Percentiles rank a stretch among this genome's conserved stretches.
phyloP scores from a whole-genome alignment of 2,113 vertebrate species.

The Astur gentilis region DNA sequence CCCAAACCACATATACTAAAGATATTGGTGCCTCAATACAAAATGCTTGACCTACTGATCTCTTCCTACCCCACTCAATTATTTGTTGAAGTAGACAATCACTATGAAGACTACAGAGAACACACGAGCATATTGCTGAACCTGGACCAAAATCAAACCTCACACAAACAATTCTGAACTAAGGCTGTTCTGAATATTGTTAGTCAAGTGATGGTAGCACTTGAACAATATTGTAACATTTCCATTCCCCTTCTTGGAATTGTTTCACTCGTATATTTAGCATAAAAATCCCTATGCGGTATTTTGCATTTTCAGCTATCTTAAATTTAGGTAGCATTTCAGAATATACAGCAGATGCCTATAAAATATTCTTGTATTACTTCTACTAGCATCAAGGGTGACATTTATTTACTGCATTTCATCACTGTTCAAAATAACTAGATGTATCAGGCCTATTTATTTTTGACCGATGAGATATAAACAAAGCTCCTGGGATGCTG shows the following conservation, averaged over 20 bases:
- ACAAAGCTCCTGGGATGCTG: slow-evolving; percentile 46
- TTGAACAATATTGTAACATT: background rate
- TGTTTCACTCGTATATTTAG: background rate
- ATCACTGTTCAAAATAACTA: slow-evolving; percentile 40
- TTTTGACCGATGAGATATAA: slow-evolving; percentile 44
- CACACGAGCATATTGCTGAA: fast-evolving
- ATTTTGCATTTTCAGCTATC: slow-evolving; percentile 16
- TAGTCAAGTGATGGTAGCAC: background rate
- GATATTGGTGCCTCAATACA: background rate
- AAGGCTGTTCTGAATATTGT: background rate
- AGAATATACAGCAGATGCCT: slow-evolving; percentile 8
- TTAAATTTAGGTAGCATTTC: slow-evolving; percentile 8
- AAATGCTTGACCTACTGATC: background rate
- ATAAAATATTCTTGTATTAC: slow-evolving; percentile 16
- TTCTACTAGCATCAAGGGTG: slow-evolving; percentile 40
- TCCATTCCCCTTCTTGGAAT: background rate
- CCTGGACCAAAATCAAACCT: background rate
- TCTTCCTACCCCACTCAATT: background rate
- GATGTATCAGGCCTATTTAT: slow-evolving; percentile 41
- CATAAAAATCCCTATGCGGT: background rate
- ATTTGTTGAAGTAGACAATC: background rate
- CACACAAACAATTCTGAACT: background rate
- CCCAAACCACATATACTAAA: background rate
- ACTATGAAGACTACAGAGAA: background rate
- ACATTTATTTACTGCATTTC: slow-evolving; percentile 64